A percentile compares a stretch with the other conserved stretches of the same genome.
Conservation (phyloP, 2,888 invertebrate genomes). For the Lamellibrachia columna region DNA sequence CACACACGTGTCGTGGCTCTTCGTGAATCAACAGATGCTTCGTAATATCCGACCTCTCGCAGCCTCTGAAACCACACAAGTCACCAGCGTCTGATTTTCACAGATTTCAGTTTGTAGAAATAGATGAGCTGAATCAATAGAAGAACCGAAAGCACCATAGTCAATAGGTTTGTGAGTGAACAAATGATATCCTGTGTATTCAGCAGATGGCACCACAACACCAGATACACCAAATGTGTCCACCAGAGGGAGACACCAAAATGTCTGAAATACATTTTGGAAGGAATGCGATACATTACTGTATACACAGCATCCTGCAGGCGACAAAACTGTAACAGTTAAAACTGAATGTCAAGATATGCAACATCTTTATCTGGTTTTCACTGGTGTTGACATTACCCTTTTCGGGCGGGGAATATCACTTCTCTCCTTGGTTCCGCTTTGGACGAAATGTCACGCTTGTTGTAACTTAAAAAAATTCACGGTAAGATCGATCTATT, state of each 20-base stretch:
- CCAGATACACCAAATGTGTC: background rate
- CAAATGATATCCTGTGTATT: background rate
- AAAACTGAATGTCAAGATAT: no score
- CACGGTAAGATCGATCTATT: no score
- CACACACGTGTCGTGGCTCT: slow-evolving; percentile 65
- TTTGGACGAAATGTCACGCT: no score
- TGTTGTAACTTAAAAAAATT: no score
- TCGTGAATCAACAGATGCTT: slow-evolving; percentile 66
- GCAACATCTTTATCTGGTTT: no score
- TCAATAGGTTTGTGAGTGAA: background rate
- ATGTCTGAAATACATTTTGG: background rate
- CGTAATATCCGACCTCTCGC: slow-evolving; percentile 66
- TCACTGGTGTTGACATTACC: no score
- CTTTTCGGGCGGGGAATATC: no score
- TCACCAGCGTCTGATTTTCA: background rate
- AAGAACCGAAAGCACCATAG: background rate
- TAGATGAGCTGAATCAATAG: background rate
- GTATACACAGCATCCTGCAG: background rate
- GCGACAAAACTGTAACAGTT: background rate
- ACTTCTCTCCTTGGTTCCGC: no score
- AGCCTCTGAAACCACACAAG: slow-evolving; percentile 56
- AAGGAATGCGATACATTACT: background rate
- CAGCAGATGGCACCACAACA: background rate
- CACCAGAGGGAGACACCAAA: background rate
- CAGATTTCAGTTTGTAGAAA: background rate